Evolutionary conservation across 2,797 vertebrate species (phyloP).

Genomic region (Trachurus trachurus): DNA sequence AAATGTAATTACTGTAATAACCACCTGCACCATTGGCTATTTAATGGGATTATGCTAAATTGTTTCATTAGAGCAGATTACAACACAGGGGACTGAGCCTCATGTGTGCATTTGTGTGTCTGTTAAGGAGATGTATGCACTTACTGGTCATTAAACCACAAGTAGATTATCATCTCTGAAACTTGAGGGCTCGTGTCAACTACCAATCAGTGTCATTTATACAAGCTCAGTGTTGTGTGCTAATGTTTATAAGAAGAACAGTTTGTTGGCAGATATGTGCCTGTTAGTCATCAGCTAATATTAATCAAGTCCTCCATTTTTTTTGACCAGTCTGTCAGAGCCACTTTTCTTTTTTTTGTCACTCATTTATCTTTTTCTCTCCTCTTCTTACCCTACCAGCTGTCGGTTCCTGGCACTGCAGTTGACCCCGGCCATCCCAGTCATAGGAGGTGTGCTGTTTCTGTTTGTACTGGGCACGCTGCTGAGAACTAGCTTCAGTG

Average conservation of each 20-base stretch:
- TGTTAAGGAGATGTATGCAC: conserved; percentile 35
- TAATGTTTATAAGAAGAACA: neutral
- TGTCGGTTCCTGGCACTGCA: conserved; percentile 91
- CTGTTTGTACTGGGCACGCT: conserved; percentile 97
- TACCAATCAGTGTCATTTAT: conserved; percentile 2
- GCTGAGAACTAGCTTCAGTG: conserved; percentile 97
- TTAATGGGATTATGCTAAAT: conserved; percentile 71
- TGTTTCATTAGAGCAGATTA: conserved; percentile 65
- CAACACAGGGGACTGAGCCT: conserved; percentile 29
- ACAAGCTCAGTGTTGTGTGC: neutral
- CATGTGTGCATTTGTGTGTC: neutral
- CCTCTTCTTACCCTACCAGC: conserved; percentile 79
- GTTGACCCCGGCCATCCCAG: conserved; percentile 94
- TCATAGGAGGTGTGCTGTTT: conserved; percentile 93
- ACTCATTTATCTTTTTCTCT: conserved; percentile 20
- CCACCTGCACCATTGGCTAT: conserved; percentile 38
- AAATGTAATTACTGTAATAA: conserved; percentile 75
- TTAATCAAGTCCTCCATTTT: conserved; percentile 8
- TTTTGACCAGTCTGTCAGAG: conserved; percentile 14
- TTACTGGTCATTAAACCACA: conserved; percentile 36
- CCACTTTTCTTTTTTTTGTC: neutral
- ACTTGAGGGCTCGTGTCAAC: neutral
- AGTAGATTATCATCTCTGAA: conserved; percentile 12
- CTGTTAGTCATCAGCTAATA: neutral
- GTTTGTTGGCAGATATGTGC: conserved; percentile 6